A percentile compares a stretch with the other conserved stretches of the same genome.
phyloP scores from a whole-genome alignment of 2,888 invertebrate genomes.

The Pachydiplax longipennis region DNA sequence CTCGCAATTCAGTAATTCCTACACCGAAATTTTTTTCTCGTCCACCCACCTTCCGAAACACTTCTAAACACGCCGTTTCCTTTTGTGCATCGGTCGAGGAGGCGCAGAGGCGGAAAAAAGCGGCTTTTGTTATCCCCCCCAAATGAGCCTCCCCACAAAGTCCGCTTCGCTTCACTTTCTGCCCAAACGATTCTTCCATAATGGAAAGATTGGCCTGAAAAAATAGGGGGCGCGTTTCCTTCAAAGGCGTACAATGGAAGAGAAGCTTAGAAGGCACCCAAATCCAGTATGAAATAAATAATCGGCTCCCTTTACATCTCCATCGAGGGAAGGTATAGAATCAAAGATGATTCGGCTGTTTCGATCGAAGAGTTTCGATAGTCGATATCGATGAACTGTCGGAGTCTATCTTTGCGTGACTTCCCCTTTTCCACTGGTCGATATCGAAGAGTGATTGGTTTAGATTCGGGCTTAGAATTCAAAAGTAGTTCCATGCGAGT shows the following conservation, averaged over 20 bases:
- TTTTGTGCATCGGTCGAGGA: neutral
- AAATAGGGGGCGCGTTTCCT: neutral
- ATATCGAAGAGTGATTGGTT: too few species aligned
- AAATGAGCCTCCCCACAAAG: too few species aligned
- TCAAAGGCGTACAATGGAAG: neutral
- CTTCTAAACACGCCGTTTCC: neutral
- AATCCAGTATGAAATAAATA: neutral
- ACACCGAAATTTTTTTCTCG: neutral
- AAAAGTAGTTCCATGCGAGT: too few species aligned
- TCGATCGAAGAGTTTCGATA: neutral
- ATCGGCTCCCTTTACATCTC: neutral
- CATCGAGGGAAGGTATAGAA: neutral
- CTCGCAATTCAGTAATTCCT: neutral
- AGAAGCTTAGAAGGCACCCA: neutral
- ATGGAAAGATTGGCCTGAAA: neutral
- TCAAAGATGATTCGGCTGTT: neutral
- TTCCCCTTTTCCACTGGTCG: too few species aligned
- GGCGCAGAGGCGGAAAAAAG: neutral
- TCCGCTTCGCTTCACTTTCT: neutral
- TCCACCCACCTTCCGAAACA: neutral
- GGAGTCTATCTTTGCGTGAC: too few species aligned
- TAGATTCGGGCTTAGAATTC: too few species aligned
- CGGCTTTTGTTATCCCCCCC: neutral
- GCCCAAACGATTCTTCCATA: slow-evolving; percentile 36
- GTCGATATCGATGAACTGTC: neutral